Base-by-base conservation (phyloP, 1,140 invertebrate genomes). In the Glossosoma conforme region DNA sequence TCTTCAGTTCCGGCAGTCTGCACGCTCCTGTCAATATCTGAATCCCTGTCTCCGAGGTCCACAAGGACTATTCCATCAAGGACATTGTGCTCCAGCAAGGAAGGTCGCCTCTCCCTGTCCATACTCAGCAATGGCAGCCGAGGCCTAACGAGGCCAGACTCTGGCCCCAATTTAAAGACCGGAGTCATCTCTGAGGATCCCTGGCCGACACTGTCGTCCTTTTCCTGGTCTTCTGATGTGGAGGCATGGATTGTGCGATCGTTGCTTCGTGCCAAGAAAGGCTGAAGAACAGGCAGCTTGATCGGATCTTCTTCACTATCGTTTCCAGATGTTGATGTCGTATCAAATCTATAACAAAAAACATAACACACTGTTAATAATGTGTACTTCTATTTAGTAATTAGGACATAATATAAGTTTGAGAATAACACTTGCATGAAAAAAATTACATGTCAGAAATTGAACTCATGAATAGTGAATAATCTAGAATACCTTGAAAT, bases 141-240 rank as follows among this genome's bases (percentile, higher is more conserved):
- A 0, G 72, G 70, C 38, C 70, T 61, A 0, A 75, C 72, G 1
- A 54, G 20, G 3, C 72, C 70, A 1, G 64, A 68, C 30, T 75
- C 77, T 4, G 78, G 79, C 1, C 81, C 81, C 5, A 83, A 65
- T 44, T 78, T 78, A 60, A 83, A 83, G 51, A 74, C 77, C 21
- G 77, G 75, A 13, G 72, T 64, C 37, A 74, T 66, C 54, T 72
- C 70, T 8, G 64, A 68, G 38, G 42, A 36, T 21, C 22, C 20
- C 11, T 55, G 42, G 11, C 25, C 30, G 24, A 22, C 32, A 15
- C 70, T 69, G 56, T 71, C 67, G 59, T 62, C 64, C 42, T 73
- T 72, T 52, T 65, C 60, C 53, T 74, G 70, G 45, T 68, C 63
- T 18, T 58, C 62, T 0, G 70, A 70, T 33, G 73, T 71, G 54